Base-by-base conservation (phyloP, 2,797 vertebrate species). In the Bufotes viridis region DNA sequence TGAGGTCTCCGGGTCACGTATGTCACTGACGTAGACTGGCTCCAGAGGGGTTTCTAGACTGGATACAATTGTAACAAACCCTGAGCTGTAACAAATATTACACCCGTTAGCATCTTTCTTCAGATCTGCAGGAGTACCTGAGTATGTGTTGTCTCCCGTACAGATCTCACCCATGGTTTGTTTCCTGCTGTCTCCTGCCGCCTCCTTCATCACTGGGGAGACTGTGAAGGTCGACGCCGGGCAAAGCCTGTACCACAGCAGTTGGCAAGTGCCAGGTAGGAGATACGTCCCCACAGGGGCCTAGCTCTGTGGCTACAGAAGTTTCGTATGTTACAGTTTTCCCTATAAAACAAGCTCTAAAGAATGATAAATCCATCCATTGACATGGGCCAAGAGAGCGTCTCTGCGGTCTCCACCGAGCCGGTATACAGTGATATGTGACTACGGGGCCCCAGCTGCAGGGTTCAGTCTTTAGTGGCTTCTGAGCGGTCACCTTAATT, bases 111-210 rank as follows among this genome's bases (percentile, higher is more conserved):
- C 42, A 5, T 42, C 42, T 42, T 42, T 42, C 42, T 42, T 42
- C 42, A 42, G 29, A 34, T 34, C 29, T 13, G 8, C 53, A 60
- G 5, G 14, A 18, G 58, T 18, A 7, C 1, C 61, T 63, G 61
- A 2, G 14, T 6, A 14, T 22, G 6, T 17, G 0, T n/a, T 15
- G 1, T 58, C 57, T 24, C 78, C 86, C 18, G 26, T 55, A 80
- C 90, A 99, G 98, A 91, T 99, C 81, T 97, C 98, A 8, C 91
- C 97, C 4, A 85, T 94, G 1, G 98, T 99, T 11, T 99, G 98
- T 92, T 99, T 99, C 93, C 92, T 99, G 75, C 95, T 99, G 0
- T 99, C 98, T 85, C 97, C 97, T 20, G 97, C 94, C 63, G 97
- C 98, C 58, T 97, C 97, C 58, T 99, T 92, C 92, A 95, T 99